Base-by-base conservation (phyloP, 2,797 vertebrate species). In the Gastrophryne carolinensis region DNA sequence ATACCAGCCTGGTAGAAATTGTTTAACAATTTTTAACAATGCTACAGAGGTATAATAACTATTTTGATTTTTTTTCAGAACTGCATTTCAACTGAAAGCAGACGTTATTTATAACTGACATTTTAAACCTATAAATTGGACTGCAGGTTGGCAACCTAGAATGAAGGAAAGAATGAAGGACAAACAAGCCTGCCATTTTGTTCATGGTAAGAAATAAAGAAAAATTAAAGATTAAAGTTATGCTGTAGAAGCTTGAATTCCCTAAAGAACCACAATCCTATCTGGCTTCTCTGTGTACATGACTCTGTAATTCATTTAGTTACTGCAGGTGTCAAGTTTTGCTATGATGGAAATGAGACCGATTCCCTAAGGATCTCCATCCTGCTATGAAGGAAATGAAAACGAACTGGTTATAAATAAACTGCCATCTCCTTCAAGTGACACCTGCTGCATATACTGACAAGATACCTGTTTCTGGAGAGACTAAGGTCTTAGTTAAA, bases 391-490 rank as follows among this genome's bases (percentile, higher is more conserved):
- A 53, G 63, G 50, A 70, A 80, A 79, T 77, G 72, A 71, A 79
- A 82, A 81, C 58, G 50, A 80, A 82, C 30, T 66, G 44, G 60
- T 56, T 79, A 68, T 79, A 81, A 85, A 81, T 83, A 81, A 80
- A 56, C 61, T 37, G 44, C 57, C 78, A 64, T 79, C 65, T 72
- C 72, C 73, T 77, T 52, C 35, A 61, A 8, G 73, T 79, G 73
- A 79, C 60, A 80, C 70, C 72, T 82, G 72, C 75, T 79, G 65
- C 57, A 67, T 79, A 74, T 80, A 79, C 79, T 80, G 75, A 81
- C 79, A 79, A 68, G 57, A 72, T 10, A 0, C 24, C 5, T 24
- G 19, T 29, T 26, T 64, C 41, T 13, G 30, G 23, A 41, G 37
- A 39, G 27, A 19, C 56, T 61, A 30, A n/a, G 24, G 15, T 34